Conservation (phyloP, 2,888 invertebrate species). For the Heliconius charithonia region DNA sequence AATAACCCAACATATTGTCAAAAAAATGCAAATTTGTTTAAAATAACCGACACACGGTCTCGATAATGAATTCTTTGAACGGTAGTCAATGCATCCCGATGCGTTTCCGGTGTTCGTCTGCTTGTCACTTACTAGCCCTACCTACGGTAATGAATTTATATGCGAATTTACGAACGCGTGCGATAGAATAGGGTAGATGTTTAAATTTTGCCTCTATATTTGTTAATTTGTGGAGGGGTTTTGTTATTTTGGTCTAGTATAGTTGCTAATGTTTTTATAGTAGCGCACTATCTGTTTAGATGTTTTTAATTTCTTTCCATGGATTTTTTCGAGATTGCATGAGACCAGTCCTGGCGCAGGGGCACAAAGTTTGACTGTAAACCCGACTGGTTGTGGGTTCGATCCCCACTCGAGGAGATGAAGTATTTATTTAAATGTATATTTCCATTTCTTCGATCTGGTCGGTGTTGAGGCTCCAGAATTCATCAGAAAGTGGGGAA, state of each 20-base stretch:
- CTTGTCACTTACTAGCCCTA: constrained; percentile 55
- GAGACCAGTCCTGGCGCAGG: too few species aligned
- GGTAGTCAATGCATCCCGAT: constrained; percentile 57
- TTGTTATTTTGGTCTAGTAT: neutral
- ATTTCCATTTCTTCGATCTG: too few species aligned
- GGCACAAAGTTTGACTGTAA: too few species aligned
- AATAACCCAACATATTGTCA: constrained; percentile 20
- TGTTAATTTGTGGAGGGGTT: constrained; percentile 34
- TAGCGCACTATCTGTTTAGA: neutral
- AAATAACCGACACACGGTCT: constrained; percentile 51
- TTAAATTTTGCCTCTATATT: constrained; percentile 36
- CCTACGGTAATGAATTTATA: constrained; percentile 65
- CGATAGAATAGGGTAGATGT: constrained; percentile 30
- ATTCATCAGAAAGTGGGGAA: too few species aligned
- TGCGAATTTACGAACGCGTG: constrained; percentile 56
- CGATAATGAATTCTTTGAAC: constrained; percentile 66
- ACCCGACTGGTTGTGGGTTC: too few species aligned
- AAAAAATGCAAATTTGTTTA: constrained; percentile 51
- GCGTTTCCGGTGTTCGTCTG: constrained; percentile 67
- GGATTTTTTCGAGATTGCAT: too few species aligned
- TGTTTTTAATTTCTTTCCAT: too few species aligned
- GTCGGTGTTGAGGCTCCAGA: too few species aligned
- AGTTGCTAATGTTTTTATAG: neutral
- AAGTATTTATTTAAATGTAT: too few species aligned
- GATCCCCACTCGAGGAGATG: too few species aligned